Evolutionary conservation across 2,797 vertebrate genomes (phyloP).

Genomic region (Jordanella pulchra): DNA sequence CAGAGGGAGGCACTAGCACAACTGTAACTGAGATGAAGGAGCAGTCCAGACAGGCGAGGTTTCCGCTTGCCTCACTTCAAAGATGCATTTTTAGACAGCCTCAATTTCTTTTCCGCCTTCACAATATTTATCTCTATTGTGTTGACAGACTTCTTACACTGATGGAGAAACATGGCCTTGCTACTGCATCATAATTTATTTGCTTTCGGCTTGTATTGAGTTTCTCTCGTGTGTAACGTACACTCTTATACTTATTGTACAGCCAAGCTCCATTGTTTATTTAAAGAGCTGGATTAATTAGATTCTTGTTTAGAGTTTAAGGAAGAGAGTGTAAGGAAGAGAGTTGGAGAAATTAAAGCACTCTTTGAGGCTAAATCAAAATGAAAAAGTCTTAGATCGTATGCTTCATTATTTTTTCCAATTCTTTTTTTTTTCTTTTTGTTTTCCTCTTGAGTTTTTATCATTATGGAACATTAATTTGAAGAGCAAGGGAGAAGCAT

Average conservation of each 20-base stretch:
- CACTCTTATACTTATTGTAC: constrained; percentile 40
- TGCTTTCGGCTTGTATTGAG: constrained; percentile 59
- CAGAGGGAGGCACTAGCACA: constrained; percentile 70
- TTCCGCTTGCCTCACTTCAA: constrained; percentile 37
- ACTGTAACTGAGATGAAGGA: constrained; percentile 54
- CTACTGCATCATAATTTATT: constrained; percentile 75
- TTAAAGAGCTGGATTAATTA: constrained; percentile 53
- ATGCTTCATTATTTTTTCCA: constrained; percentile 21
- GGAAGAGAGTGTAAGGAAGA: constrained; percentile 18
- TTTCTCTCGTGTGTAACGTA: constrained; percentile 47
- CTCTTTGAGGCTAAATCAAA: constrained; percentile 32
- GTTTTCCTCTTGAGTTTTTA: not conserved
- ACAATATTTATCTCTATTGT: constrained; percentile 74
- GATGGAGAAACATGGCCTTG: constrained; percentile 78
- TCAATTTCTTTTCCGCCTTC: constrained; percentile 24
- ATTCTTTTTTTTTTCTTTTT: constrained; percentile 18
- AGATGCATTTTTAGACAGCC: constrained; percentile 37
- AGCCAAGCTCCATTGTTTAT: constrained; percentile 49
- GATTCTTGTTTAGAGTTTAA: constrained; percentile 39
- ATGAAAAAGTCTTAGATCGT: constrained; percentile 22
- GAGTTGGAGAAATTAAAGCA: constrained; percentile 32
- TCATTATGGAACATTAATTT: constrained; percentile 20
- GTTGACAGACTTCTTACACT: constrained; percentile 69
- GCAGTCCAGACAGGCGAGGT: constrained; percentile 41
- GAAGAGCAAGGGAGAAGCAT: constrained; percentile 36